Evolutionary conservation across 2,113 vertebrate species (phyloP).

Genomic region (Sigmodon hispidus): DNA sequence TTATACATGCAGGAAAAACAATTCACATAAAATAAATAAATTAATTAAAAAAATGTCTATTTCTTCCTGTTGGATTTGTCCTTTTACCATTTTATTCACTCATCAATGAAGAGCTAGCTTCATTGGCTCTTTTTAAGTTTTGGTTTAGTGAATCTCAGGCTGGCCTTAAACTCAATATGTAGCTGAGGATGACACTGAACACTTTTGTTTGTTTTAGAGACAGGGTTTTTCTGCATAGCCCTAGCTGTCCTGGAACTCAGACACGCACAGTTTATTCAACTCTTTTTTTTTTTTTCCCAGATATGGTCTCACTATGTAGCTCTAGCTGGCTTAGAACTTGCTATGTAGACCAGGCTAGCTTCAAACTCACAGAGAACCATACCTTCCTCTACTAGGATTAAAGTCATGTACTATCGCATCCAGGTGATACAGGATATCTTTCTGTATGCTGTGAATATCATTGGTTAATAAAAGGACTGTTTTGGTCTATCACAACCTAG

Average conservation of each 20-base stretch:
- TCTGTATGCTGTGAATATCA: too few relatives aligned
- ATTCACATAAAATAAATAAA: too few relatives aligned
- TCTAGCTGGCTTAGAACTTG: not conserved
- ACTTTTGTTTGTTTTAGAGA: not conserved
- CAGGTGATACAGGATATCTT: too few relatives aligned
- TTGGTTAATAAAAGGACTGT: too few relatives aligned
- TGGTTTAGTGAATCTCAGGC: not conserved
- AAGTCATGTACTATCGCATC: not conserved
- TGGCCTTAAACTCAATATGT: not conserved
- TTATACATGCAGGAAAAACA: too few relatives aligned
- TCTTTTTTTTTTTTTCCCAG: not conserved
- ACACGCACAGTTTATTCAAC: not conserved
- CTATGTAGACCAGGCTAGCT: not conserved
- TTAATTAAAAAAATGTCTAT: not conserved
- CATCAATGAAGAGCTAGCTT: not conserved
- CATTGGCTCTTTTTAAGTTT: not conserved
- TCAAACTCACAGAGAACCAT: not conserved
- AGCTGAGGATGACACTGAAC: not conserved
- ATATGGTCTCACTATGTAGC: not conserved
- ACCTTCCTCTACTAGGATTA: not conserved
- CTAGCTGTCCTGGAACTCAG: not conserved
- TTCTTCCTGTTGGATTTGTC: not conserved
- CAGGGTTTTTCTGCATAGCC: not conserved
- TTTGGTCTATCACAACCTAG: too few relatives aligned
- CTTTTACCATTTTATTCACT: not conserved